A percentile compares a stretch with the other conserved stretches of the same genome.
Conservation (phyloP, 2,888 invertebrate genomes). For the Sisyra nigra region DNA sequence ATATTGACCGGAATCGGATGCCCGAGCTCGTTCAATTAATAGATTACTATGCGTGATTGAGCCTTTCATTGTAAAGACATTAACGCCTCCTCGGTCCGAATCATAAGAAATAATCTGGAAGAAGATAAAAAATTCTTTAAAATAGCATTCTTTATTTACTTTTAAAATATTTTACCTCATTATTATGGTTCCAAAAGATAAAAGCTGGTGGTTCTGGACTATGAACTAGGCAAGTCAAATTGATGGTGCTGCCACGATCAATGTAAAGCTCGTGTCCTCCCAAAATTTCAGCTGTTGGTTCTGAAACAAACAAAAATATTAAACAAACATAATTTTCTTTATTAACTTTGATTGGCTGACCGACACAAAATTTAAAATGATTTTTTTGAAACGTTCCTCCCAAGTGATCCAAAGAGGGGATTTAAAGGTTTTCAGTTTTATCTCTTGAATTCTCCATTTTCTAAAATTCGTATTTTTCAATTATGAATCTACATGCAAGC, state of each 20-base stretch:
- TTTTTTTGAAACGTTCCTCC: no score
- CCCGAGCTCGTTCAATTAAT: constrained; percentile 72
- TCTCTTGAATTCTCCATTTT: no score
- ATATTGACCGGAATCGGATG: constrained; percentile 79
- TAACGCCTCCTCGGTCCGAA: constrained; percentile 78
- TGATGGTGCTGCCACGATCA: constrained; percentile 85
- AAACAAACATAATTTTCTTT: not conserved
- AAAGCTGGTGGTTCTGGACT: constrained; percentile 88
- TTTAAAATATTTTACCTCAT: constrained; percentile 59
- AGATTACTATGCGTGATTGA: constrained; percentile 82
- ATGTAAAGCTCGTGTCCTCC: constrained; percentile 86
- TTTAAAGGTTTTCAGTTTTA: no score
- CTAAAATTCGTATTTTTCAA: no score
- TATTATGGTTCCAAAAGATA: constrained; percentile 90
- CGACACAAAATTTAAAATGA: no score
- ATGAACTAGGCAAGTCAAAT: constrained; percentile 80
- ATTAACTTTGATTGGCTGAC: no score
- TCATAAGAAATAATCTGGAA: constrained; percentile 87
- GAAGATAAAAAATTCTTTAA: constrained; percentile 11
- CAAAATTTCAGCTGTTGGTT: constrained; percentile 82
- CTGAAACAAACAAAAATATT: no score
- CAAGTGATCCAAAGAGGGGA: no score
- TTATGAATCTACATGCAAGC: no score
- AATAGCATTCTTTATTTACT: not conserved
- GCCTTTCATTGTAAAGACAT: constrained; percentile 80